Evolutionary conservation across 2,888 invertebrate genomes (phyloP).

Genomic region (Shargacucullia verbasci): DNA sequence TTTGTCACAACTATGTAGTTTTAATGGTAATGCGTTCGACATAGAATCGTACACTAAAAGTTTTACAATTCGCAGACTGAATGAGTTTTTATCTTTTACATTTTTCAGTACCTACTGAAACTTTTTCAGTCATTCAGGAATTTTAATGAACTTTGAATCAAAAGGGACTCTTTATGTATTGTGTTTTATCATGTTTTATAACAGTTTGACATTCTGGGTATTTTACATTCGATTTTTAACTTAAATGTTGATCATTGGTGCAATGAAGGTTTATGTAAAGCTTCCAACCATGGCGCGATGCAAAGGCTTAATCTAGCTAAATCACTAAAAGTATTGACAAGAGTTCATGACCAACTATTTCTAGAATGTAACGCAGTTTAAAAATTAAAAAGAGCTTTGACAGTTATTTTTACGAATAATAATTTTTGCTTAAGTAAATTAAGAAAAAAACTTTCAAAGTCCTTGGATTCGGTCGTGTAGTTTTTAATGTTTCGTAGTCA

Average conservation of each 20-base stretch:
- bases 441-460: conserved; percentile 42
- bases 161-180: not conserved
- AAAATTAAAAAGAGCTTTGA: conserved; percentile 25
- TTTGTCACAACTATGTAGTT: conserved; percentile 41
- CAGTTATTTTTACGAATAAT: conserved; percentile 33
- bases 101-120: conserved; percentile 12
- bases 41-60: conserved; percentile 37
- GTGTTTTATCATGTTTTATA: too few species aligned
- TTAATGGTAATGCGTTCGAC: conserved; percentile 51
- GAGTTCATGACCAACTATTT: conserved; percentile 29
- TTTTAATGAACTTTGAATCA: conserved; percentile 4
- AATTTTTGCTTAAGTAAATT: conserved; percentile 43
- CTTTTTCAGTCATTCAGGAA: conserved; percentile 7
- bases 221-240: conserved; percentile 5
- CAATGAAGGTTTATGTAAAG: conserved; percentile 30
- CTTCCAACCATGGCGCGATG: conserved; percentile 29
- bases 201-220: not conserved
- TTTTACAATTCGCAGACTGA: conserved; percentile 39
- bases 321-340: conserved; percentile 32
- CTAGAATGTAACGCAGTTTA: conserved; percentile 33
- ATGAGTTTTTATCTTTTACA: conserved; percentile 28
- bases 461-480: conserved; percentile 35
- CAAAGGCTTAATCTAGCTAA: conserved; percentile 40
- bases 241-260: conserved; percentile 19
- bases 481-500: conserved; percentile 57